Percentiles rank a stretch among this genome's conserved stretches.
Conservation (phyloP, 2,888 invertebrate genomes). For the Halictus ligatus region DNA sequence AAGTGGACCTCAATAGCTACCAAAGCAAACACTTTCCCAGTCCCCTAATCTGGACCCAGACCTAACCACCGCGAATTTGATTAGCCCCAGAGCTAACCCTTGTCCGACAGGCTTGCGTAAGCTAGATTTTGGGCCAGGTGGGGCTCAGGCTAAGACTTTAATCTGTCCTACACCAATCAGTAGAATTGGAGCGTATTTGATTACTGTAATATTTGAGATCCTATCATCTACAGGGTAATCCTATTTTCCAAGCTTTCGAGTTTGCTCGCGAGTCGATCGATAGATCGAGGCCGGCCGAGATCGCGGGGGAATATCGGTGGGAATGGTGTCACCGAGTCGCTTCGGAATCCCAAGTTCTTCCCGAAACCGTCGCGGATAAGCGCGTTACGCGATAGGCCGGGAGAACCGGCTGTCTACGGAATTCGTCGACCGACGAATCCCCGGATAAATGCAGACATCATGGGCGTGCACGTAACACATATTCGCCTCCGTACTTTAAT, state of each 20-base stretch:
- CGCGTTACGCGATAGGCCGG: constrained; percentile 28
- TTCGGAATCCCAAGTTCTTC: constrained; percentile 38
- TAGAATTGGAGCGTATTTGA: constrained; percentile 12
- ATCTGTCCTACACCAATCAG: not conserved
- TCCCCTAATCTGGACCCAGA: not conserved
- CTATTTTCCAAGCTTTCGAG: constrained; percentile 6
- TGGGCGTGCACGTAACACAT: not conserved
- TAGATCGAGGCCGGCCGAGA: constrained; percentile 1
- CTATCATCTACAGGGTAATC: not conserved
- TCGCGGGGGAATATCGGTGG: constrained; percentile 10
- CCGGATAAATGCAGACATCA: constrained; percentile 42
- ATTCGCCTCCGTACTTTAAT: not conserved
- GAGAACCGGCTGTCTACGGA: constrained; percentile 12
- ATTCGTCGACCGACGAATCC: constrained; percentile 24
- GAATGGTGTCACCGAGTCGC: constrained; percentile 6
- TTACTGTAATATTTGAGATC: constrained; percentile 7
- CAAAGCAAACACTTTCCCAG: not conserved
- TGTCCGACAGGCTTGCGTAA: not conserved
- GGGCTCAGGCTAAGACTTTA: not conserved
- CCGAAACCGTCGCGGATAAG: constrained; percentile 39
- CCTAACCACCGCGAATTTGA: not conserved
- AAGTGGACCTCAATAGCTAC: not conserved
- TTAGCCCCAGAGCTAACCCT: not conserved
- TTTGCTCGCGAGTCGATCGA: constrained; percentile 6
- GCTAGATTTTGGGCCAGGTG: not conserved